Percentiles rank a stretch among this genome's conserved stretches.
These are phyloP conservation scores for Carassius gibelio DNA, from an alignment of 2,113 vertebrate genomes.

Conservation along the genomic window DNA sequence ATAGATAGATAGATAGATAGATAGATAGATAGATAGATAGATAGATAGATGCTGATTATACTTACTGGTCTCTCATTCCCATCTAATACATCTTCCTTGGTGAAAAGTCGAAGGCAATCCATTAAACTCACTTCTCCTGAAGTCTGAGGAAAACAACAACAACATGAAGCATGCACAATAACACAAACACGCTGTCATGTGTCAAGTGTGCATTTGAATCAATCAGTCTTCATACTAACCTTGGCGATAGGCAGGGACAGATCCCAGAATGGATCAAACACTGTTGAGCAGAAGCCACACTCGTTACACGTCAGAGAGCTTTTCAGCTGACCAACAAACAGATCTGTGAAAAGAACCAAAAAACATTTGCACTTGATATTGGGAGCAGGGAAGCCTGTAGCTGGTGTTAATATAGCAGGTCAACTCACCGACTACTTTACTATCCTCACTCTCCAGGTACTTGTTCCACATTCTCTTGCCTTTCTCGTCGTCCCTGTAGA, in stretches of 20 bases:
- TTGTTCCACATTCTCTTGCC: conserved; percentile 91
- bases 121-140: conserved; percentile 86
- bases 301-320: conserved; percentile 90
- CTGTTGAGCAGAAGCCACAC: conserved; percentile 91
- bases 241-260: conserved; percentile 92
- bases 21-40: neutral
- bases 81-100: conserved; percentile 92
- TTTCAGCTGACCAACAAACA: conserved; percentile 96
- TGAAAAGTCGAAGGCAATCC: conserved; percentile 92
- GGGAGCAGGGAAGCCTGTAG: neutral
- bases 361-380: neutral
- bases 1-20: neutral
- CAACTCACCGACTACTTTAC: conserved; percentile 88
- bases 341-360: conserved; percentile 73
- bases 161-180: neutral
- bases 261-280: conserved; percentile 97
- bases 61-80: conserved; percentile 93
- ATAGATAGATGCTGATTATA: neutral
- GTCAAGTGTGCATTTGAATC: neutral
- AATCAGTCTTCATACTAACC: conserved; percentile 68
- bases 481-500: conserved; percentile 88
- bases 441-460: conserved; percentile 92
- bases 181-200: conserved; percentile 1
- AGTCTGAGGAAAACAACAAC: conserved; percentile 74
- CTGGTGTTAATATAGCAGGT: neutral